Base-by-base conservation (phyloP, 2,797 vertebrate species). In the Avahi laniger region DNA sequence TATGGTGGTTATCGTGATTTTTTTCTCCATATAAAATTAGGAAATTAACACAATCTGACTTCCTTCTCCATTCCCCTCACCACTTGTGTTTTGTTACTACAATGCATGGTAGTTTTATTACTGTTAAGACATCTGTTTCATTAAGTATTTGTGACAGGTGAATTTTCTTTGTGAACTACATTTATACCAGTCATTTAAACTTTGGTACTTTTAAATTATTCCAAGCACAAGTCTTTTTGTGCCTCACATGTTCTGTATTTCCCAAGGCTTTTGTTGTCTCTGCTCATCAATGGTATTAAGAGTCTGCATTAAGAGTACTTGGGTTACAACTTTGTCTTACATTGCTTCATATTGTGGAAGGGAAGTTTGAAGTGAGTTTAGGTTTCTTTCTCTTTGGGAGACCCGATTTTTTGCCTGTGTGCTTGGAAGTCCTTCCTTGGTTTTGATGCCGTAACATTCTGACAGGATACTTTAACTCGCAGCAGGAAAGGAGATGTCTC, bases 81-180 rank as follows among this genome's bases (percentile, higher is more conserved):
- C 43, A n/a, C 6, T 85, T 72, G 63, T 57, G 26, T 76, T 89
- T 90, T 87, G 57, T 80, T 83, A 75, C 48, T 90, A 61, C 33
- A 57, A 50, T 35, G 67, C 33, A 59, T 10, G 80, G 22, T 52
- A 67, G 83, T 93, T 95, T 67, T 59, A 65, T 95, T 81, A 65
- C 81, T 70, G 35, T 88, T 80, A 84, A 94, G 95, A 69, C 46
- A 43, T 95, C 73, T 89, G 15, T 91, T 93, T 93, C 69, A 70
- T 86, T 82, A 82, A 35, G 46, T 73, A 78, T 78, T 89, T 59
- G 41, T 82, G 79, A 59, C 52, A 91, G 79, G 65, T 65, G 52
- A 24, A 80, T 61, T 84, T 89, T 87, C 65, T 35, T 79, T 5
- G 14, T 48, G 46, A 94, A 43, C 18, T 93, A n/a, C 76, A 10